Conservation (phyloP, 2,113 vertebrate genomes). For the Emydura subglobosa region DNA sequence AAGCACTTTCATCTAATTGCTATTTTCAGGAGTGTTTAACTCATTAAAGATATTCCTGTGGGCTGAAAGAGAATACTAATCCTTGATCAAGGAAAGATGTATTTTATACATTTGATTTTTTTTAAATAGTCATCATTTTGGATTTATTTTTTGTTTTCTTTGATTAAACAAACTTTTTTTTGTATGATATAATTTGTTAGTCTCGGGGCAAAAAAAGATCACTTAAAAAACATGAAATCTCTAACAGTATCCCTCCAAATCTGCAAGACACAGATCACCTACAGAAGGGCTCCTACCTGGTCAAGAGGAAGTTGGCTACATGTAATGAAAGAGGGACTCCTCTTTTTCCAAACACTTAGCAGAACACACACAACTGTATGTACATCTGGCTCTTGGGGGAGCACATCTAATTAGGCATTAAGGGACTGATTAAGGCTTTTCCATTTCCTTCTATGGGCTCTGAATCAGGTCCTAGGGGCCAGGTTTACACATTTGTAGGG, state of each 20-base stretch:
- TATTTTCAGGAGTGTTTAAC: neutral
- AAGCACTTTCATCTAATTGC: neutral
- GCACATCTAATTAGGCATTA: neutral
- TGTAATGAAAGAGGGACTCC: neutral
- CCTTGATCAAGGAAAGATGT: neutral
- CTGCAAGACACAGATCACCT: neutral
- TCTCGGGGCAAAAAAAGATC: neutral
- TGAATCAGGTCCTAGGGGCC: neutral
- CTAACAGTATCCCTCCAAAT: neutral
- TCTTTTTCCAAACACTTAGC: neutral
- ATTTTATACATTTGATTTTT: neutral
- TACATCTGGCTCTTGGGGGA: neutral
- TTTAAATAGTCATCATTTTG: neutral
- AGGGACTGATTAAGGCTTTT: neutral
- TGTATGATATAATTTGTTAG: neutral
- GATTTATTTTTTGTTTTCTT: neutral
- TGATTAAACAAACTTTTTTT: neutral
- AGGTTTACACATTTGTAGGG: neutral
- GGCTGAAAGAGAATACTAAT: neutral
- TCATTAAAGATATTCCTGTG: neutral
- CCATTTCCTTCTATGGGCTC: no score
- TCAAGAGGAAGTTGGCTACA: neutral
- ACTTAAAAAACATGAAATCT: neutral
- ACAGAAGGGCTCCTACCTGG: neutral
- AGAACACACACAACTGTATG: no score